phyloP scores from a whole-genome alignment of 1,140 invertebrate genomes.

The Drosophila pseudoobscura region DNA sequence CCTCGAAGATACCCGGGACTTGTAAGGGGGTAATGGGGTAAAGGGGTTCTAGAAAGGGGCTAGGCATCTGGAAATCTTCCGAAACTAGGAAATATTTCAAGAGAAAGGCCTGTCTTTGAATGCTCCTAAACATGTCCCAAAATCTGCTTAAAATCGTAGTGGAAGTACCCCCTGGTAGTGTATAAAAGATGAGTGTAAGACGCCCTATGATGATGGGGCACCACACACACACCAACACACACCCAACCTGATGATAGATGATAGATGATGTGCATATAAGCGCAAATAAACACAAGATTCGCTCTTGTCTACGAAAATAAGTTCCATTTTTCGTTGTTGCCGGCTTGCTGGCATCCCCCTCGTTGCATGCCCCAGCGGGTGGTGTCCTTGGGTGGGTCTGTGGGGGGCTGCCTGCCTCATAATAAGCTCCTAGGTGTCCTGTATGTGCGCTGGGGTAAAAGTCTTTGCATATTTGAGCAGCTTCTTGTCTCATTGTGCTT shows the following conservation, averaged over 20 bases:
- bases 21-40: not conserved
- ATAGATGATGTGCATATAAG: constrained; percentile 81
- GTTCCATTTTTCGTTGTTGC: constrained; percentile 19
- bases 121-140: too few species aligned
- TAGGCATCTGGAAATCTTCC: too few species aligned
- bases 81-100: too few species aligned
- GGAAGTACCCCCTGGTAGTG: too few species aligned
- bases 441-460: constrained; percentile 30
- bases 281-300: constrained; percentile 75
- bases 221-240: not conserved
- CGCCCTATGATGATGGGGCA: not conserved
- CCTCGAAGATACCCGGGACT: too few species aligned
- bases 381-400: constrained; percentile 22
- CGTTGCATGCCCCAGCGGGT: constrained; percentile 31
- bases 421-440: constrained; percentile 61
- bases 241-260: constrained; percentile 54
- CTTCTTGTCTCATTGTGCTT: constrained; percentile 62
- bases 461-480: constrained; percentile 79
- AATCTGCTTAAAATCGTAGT: too few species aligned
- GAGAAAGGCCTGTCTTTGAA: too few species aligned
- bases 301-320: constrained; percentile 64
- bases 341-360: not conserved
- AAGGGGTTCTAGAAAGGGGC: not conserved
- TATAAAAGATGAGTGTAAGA: too few species aligned
- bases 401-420: constrained; percentile 31